Evolutionary conservation across 2,113 vertebrate species (phyloP), one percentile per base, ranked within the genome.

Genomic region (Cygnus atratus): DNA sequence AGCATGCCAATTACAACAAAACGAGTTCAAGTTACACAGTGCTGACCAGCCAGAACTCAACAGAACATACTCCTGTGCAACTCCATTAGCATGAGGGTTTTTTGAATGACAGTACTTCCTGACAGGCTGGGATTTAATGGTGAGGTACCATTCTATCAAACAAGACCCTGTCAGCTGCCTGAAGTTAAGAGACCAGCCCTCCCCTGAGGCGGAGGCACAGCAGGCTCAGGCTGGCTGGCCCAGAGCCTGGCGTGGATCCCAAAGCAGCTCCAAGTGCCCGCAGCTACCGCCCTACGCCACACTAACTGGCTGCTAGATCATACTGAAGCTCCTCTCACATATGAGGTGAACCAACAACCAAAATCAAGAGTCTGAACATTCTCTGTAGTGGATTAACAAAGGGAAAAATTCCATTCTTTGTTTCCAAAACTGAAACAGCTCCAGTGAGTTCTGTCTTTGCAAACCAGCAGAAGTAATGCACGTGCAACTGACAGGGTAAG

Each of bases 201-300:
- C 9, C 1, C 17, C 21, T 2, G 1, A 18, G 41, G 33, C 0
- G 0, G 9, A 70, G 22, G 50, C 63, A 44, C 16, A 26, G 52
- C 17, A 13, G 1, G 10, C 43, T 68, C 19, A 24, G 28, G 37
- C 25, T 61, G 48, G 14, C 31, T 24, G 66, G 17, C 8, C 31
- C 48, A 58, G 55, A 63, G 65, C 5, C 7, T 71, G 37, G 35
- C 46, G 13, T 58, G 59, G 44, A 86, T 43, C n/a, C 67, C 43
- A 41, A 29, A 2, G 1, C 2, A 28, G 35, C 57, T 62, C 50
- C 54, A 22, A 20, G 52, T 2, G 3, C 11, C 9, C 0, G 1
- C 62, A 82, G 75, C n/a, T 54, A 58, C 65, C 33, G 48, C 33
- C 68, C 46, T 22, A 21, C 5, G 46, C 46, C 5, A 29, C 9